A percentile compares a stretch with the other conserved stretches of the same genome.
phyloP scores from a whole-genome alignment of 2,888 invertebrate genomes.

The Ceriagrion tenellum region DNA sequence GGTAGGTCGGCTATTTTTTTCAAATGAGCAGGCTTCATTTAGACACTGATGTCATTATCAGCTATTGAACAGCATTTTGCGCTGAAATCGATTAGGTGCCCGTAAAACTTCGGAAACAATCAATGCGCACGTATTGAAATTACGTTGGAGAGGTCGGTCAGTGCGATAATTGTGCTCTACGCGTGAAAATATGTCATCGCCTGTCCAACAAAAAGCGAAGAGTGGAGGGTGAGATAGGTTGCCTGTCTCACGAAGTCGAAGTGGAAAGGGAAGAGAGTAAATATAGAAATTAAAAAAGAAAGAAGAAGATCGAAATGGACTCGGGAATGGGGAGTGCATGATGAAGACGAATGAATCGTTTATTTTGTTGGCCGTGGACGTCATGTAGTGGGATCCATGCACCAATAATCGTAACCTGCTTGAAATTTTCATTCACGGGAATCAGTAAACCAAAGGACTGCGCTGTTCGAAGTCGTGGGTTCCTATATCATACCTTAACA shows the following conservation, averaged over 20 bases:
- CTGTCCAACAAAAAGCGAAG: constrained; percentile 59
- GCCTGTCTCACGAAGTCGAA: background rate
- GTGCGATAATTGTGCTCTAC: no score
- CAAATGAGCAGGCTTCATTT: no score
- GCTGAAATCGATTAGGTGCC: no score
- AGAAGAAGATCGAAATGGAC: background rate
- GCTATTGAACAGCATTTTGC: no score
- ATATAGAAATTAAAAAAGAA: no score
- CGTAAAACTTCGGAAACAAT: no score
- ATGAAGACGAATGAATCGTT: background rate
- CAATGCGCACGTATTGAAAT: no score
- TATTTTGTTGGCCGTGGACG: background rate
- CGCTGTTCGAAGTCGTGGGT: background rate
- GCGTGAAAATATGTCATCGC: background rate
- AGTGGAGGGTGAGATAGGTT: background rate
- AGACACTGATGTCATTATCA: no score
- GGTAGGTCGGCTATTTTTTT: no score
- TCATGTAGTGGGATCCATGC: background rate
- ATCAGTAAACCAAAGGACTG: background rate
- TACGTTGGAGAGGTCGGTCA: no score
- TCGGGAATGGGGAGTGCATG: background rate
- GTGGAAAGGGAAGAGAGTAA: background rate
- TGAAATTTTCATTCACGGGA: background rate
- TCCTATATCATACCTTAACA: background rate
- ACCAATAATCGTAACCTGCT: background rate